These are phyloP conservation scores for Autographa pulchrina DNA, from an alignment of 2,888 invertebrate genomes.

Conservation along the genomic window DNA sequence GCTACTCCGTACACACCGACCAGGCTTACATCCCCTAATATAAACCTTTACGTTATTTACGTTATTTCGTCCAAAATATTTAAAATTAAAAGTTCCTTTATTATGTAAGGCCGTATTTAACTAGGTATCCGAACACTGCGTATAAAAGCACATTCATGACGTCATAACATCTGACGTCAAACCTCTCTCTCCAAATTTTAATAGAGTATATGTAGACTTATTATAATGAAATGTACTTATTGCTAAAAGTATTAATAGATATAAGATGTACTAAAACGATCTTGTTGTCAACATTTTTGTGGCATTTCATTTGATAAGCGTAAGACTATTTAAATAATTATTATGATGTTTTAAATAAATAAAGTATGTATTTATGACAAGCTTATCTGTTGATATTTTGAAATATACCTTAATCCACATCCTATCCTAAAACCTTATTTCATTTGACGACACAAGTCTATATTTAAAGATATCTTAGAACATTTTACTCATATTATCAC, in stretches of 20 bases:
- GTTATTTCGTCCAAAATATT: constrained; percentile 85
- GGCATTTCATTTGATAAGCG: constrained; percentile 82
- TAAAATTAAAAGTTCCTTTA: constrained; percentile 68
- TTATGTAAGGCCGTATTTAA: constrained; percentile 55
- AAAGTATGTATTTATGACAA: constrained; percentile 86
- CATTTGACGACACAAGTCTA: no score
- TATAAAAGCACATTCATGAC: constrained; percentile 52
- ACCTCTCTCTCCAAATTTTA: constrained; percentile 81
- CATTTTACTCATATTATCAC: not conserved
- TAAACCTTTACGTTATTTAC: constrained; percentile 57
- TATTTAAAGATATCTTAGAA: not conserved
- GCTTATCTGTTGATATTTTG: constrained; percentile 68
- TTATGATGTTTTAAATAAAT: constrained; percentile 86
- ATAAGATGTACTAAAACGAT: constrained; percentile 76
- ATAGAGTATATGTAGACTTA: constrained; percentile 69
- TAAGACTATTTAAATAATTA: constrained; percentile 79
- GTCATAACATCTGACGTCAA: constrained; percentile 64
- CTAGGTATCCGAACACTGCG: constrained; percentile 71
- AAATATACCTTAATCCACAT: not conserved
- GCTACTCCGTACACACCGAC: constrained; percentile 59
- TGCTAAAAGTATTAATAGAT: constrained; percentile 82
- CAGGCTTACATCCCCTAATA: constrained; percentile 63
- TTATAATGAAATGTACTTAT: constrained; percentile 76
- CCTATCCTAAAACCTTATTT: no score
- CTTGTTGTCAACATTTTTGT: constrained; percentile 86